Conservation (phyloP, 2,888 invertebrate species). For the Agriopis marginaria region DNA sequence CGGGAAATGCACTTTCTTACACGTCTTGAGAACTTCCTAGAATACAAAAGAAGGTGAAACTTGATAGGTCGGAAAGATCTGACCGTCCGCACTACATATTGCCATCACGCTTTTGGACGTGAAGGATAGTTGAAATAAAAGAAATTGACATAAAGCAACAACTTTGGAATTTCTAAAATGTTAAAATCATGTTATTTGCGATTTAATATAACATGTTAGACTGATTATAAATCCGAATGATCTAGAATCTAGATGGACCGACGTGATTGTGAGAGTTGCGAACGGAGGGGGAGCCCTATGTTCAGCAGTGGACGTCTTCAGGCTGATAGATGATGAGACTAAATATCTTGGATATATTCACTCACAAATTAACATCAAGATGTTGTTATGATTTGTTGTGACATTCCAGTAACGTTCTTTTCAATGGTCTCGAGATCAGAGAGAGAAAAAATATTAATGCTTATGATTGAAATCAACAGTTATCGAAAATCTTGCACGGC, state of each 20-base stretch:
- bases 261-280: too few relatives aligned
- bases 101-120: constrained; percentile 32
- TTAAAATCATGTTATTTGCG: not conserved
- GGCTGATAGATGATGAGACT: too few relatives aligned
- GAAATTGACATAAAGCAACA: constrained; percentile 1
- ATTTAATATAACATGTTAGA: not conserved
- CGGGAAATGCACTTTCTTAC: constrained; percentile 66
- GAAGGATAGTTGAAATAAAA: constrained; percentile 18
- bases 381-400: constrained; percentile 3
- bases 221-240: too few relatives aligned
- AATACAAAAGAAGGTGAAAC: constrained; percentile 80
- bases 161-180: not conserved
- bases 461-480: too few relatives aligned
- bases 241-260: too few relatives aligned
- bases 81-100: constrained; percentile 63
- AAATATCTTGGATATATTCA: not conserved
- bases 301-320: too few relatives aligned
- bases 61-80: constrained; percentile 51
- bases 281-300: too few relatives aligned
- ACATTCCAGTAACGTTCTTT: not conserved
- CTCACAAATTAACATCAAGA: not conserved
- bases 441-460: too few relatives aligned
- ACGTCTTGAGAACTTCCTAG: constrained; percentile 52
- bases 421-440: not conserved
- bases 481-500: too few relatives aligned